phyloP scores from a whole-genome alignment of 2,888 invertebrate species.

The Macrosiphum euphorbiae region DNA sequence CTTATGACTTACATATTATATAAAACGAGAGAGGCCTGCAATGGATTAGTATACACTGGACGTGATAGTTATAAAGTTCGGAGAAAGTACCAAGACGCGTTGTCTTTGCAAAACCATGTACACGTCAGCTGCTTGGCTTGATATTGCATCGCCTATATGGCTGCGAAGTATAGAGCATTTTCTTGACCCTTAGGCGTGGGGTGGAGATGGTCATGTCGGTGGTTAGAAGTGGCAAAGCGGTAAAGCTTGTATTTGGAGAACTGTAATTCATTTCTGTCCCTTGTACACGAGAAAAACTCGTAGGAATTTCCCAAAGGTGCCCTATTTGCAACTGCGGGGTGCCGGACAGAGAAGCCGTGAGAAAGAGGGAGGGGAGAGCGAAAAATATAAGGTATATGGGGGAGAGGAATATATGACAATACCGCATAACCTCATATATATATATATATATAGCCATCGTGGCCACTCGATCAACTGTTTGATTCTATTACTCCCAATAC shows the following conservation, averaged over 20 bases:
- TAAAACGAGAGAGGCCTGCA: background rate
- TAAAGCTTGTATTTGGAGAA: conserved; percentile 23
- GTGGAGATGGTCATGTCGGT: background rate
- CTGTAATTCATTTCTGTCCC: conserved; percentile 59
- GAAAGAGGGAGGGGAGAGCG: background rate
- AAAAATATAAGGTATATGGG: background rate
- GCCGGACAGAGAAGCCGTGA: background rate
- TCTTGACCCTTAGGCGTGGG: background rate
- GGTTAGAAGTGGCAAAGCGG: conserved; percentile 31
- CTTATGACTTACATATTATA: background rate
- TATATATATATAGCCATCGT: background rate
- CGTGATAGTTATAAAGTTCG: background rate
- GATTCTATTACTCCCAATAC: conserved; percentile 62
- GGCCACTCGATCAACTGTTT: conserved; percentile 59
- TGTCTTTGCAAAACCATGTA: background rate
- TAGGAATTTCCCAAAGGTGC: conserved; percentile 60
- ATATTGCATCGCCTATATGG: background rate
- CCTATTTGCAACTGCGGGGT: conserved; percentile 26
- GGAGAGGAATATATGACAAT: conserved; percentile 39
- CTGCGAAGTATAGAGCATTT: background rate
- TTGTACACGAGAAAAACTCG: conserved; percentile 24
- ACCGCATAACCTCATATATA: conserved; percentile 38
- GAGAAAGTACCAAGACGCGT: background rate
- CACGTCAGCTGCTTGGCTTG: background rate
- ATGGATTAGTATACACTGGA: background rate